These are phyloP conservation scores for Labrus mixtus DNA, from an alignment of 2,113 vertebrate species.

Conservation along the genomic window DNA sequence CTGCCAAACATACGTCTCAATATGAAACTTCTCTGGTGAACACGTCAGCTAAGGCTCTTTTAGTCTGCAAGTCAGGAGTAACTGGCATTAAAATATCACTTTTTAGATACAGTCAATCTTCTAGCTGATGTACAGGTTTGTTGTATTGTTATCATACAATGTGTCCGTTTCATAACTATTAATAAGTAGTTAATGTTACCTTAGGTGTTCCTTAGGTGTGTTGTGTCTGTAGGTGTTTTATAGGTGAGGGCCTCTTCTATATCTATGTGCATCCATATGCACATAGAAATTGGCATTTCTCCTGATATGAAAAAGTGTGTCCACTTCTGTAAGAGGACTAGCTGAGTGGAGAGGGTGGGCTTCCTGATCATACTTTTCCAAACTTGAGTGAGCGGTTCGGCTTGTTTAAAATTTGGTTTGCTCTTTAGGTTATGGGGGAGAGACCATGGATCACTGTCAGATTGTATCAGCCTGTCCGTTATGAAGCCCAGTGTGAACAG, in stretches of 20 bases:
- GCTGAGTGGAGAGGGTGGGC: not conserved
- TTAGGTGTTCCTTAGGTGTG: too few species aligned
- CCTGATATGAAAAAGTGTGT: not conserved
- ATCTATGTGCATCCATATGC: not conserved
- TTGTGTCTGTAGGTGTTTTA: too few species aligned
- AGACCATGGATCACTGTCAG: slow-evolving; percentile 66
- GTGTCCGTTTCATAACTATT: too few species aligned
- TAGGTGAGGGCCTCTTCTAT: not conserved
- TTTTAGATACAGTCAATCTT: too few species aligned
- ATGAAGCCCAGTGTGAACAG: slow-evolving; percentile 56
- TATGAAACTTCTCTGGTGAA: too few species aligned
- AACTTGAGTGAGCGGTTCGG: slow-evolving; percentile 21
- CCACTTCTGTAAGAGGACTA: not conserved
- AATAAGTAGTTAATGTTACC: too few species aligned
- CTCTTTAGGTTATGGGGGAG: slow-evolving; percentile 33
- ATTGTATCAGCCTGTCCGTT: slow-evolving; percentile 47
- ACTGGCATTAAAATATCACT: too few species aligned
- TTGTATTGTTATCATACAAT: too few species aligned
- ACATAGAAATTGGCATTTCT: not conserved
- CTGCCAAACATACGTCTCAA: too few species aligned
- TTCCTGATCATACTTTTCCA: not conserved
- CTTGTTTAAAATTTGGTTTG: slow-evolving; percentile 41
- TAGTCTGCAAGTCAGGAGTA: too few species aligned
- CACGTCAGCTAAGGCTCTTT: too few species aligned
- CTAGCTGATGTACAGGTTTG: too few species aligned